These are phyloP conservation scores for Philantomba maxwellii DNA, from an alignment of 2,113 vertebrate species.

Conservation along the genomic window DNA sequence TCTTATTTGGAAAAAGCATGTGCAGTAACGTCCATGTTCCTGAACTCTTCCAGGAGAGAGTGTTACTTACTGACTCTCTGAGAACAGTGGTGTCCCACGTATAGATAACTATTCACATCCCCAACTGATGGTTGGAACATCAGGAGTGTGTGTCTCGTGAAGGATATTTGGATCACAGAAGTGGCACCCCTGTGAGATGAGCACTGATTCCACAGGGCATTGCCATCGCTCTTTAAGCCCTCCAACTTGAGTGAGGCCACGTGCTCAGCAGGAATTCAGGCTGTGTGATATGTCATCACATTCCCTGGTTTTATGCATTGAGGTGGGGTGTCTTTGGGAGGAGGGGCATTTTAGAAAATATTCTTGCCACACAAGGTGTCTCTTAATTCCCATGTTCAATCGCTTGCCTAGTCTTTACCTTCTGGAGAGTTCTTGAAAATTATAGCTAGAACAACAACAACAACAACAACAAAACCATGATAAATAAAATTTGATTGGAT, in stretches of 20 bases:
- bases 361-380: neutral
- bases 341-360: neutral
- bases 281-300: neutral
- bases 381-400: neutral
- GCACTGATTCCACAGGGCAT: neutral
- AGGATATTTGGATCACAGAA: neutral
- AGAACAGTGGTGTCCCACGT: neutral
- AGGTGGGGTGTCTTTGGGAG: neutral
- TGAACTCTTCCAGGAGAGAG: neutral
- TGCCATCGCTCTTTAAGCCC: too few relatives aligned
- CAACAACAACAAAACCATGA: neutral
- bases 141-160: neutral
- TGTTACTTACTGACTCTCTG: neutral
- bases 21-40: neutral
- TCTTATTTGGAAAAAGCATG: neutral
- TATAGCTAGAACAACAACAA: neutral
- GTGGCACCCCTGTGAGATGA: neutral
- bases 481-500: neutral
- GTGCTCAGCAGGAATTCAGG: neutral
- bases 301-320: neutral
- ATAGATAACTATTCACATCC: neutral
- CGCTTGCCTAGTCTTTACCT: neutral
- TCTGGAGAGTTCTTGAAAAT: neutral
- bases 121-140: neutral
- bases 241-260: neutral